Percentiles rank a stretch among this genome's conserved stretches.
Evolutionary conservation across 1,140 invertebrate genomes (phyloP).

Genomic region (Papilio machaon): DNA sequence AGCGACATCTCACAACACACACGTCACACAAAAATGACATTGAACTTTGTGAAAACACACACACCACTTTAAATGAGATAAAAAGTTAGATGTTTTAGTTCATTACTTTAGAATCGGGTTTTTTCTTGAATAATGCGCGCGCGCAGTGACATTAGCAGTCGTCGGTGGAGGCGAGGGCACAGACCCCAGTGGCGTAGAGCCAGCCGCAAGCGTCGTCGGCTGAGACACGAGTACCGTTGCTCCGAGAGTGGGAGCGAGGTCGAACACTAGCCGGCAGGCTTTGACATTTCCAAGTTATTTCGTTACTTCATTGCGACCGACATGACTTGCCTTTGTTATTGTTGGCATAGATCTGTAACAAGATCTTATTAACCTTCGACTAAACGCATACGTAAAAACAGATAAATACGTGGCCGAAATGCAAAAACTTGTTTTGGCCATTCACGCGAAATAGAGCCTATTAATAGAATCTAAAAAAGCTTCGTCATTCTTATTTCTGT

Average conservation of each 20-base stretch:
- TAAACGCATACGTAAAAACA: conserved; percentile 7
- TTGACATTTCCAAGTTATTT: conserved; percentile 73
- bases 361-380: conserved; percentile 39
- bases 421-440: not conserved
- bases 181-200: conserved; percentile 58
- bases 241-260: conserved; percentile 68
- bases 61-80: not conserved
- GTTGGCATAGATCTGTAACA: conserved; percentile 42
- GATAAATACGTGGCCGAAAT: not conserved
- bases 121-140: conserved; percentile 48
- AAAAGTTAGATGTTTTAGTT: conserved; percentile 3
- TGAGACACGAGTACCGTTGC: conserved; percentile 73
- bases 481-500: not conserved
- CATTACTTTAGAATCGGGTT: conserved; percentile 10
- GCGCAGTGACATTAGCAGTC: conserved; percentile 50
- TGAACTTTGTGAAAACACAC: conserved; percentile 34
- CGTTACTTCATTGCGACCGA: conserved; percentile 67
- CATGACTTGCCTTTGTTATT: conserved; percentile 62
- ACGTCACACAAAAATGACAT: conserved; percentile 41
- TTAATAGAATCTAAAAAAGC: not conserved
- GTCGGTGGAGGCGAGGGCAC: conserved; percentile 61
- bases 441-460: not conserved
- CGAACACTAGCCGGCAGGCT: conserved; percentile 52
- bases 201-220: conserved; percentile 62
- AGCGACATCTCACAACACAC: conserved; percentile 67